phyloP scores from a whole-genome alignment of 2,113 vertebrate genomes.

The Rhegmatorhina hoffmannsi region DNA sequence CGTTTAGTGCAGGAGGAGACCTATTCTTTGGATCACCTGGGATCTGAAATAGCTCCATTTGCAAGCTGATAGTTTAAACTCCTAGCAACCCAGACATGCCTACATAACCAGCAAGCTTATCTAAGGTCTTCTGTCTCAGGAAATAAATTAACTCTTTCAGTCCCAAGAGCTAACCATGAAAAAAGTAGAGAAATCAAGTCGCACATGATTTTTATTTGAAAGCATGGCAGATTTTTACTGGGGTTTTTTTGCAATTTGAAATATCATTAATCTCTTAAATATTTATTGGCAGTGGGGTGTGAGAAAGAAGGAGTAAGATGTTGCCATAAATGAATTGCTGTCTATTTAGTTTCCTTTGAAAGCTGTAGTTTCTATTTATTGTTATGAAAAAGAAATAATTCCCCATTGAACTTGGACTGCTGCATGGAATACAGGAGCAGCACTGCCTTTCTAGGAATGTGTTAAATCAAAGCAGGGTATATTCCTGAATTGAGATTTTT shows the following conservation, averaged over 20 bases:
- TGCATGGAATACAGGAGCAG: neutral
- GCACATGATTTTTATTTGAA: neutral
- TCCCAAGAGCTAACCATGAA: neutral
- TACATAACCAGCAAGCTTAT: slow-evolving; percentile 49
- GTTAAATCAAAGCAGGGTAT: neutral
- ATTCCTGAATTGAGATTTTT: slow-evolving; percentile 22
- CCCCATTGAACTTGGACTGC: neutral
- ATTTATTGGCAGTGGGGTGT: neutral
- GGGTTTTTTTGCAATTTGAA: neutral
- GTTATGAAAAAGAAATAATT: neutral
- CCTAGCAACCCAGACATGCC: slow-evolving; percentile 56
- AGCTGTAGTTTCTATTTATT: neutral
- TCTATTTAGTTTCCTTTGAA: neutral
- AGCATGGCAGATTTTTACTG: neutral
- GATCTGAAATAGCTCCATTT: slow-evolving; percentile 62
- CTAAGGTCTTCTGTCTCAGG: slow-evolving; percentile 31
- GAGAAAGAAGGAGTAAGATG: neutral
- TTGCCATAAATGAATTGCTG: neutral
- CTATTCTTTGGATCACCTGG: slow-evolving; percentile 61
- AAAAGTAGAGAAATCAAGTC: neutral
- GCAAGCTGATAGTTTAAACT: slow-evolving; percentile 59
- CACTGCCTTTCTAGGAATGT: neutral
- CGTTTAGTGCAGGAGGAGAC: slow-evolving; percentile 5
- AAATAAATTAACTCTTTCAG: slow-evolving; percentile 46
- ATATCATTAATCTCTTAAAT: neutral